Conservation (phyloP, 2,113 vertebrate species). For the Ifrita kowaldi region DNA sequence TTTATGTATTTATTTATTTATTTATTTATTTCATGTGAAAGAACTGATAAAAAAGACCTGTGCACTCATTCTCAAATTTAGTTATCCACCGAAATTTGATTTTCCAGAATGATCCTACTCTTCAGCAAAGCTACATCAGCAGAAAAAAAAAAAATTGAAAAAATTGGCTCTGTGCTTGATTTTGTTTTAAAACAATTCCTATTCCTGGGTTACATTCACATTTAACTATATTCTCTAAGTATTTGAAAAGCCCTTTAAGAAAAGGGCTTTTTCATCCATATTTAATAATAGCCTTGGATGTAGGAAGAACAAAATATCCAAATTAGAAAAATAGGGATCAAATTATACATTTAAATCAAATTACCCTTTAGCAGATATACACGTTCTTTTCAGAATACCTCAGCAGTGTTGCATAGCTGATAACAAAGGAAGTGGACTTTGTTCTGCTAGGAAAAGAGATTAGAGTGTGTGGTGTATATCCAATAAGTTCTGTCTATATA, state of each 20-base stretch:
- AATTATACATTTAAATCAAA: not conserved
- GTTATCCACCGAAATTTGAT: not conserved
- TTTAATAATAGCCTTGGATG: not conserved
- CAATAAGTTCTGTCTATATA: not conserved
- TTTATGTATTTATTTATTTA: not conserved
- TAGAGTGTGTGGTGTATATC: not conserved
- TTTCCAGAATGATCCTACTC: not conserved
- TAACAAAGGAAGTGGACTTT: slow-evolving; percentile 8
- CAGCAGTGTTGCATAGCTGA: not conserved
- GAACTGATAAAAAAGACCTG: not conserved
- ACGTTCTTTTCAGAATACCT: not conserved
- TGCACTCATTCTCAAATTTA: not conserved
- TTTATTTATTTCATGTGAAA: not conserved
- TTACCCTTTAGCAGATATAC: not conserved
- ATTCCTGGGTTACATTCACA: not conserved
- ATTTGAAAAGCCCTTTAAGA: not conserved
- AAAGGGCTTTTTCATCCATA: not conserved
- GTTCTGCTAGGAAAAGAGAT: not conserved
- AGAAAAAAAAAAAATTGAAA: not conserved
- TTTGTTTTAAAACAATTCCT: not conserved
- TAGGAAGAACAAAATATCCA: not conserved
- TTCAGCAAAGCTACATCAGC: not conserved
- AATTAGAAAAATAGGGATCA: not conserved
- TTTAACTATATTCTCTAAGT: not conserved
- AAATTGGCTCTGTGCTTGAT: not conserved